phyloP scores from a whole-genome alignment of 1,140 invertebrate species.

The Lepeophtheirus salmonis region DNA sequence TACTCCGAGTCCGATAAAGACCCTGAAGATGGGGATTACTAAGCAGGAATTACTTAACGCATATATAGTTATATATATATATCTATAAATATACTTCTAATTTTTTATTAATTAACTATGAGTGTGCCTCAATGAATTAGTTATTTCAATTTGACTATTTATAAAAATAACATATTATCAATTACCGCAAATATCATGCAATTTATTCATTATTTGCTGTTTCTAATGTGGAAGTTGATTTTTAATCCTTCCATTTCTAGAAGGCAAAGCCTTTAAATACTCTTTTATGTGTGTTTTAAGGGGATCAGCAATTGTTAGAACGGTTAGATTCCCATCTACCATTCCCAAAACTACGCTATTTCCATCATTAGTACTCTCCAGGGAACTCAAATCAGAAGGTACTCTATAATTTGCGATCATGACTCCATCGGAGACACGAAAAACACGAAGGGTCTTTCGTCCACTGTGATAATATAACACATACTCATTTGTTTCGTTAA shows the following conservation, averaged over 20 bases:
- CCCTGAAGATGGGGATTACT: too few species aligned
- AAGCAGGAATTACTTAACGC: too few species aligned
- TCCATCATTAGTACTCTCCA: slow-evolving; percentile 60
- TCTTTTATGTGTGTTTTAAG: slow-evolving; percentile 38
- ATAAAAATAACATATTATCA: too few species aligned
- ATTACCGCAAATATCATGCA: too few species aligned
- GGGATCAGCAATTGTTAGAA: slow-evolving; percentile 73
- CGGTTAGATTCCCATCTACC: slow-evolving; percentile 77
- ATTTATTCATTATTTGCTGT: too few species aligned
- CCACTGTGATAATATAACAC: slow-evolving; percentile 92
- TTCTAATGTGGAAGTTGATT: too few species aligned
- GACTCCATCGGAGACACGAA: slow-evolving; percentile 51
- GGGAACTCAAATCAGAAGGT: slow-evolving; percentile 69
- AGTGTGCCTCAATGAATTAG: too few species aligned
- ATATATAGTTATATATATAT: too few species aligned
- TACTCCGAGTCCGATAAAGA: too few species aligned
- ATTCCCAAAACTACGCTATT: slow-evolving; percentile 65
- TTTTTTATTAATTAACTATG: too few species aligned
- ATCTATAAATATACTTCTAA: too few species aligned
- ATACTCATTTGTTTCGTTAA: slow-evolving; percentile 81
- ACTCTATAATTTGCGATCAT: slow-evolving; percentile 81
- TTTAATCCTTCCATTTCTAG: slow-evolving; percentile 27
- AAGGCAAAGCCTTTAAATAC: slow-evolving; percentile 46
- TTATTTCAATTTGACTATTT: too few species aligned
- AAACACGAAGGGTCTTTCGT: slow-evolving; percentile 51